Percentiles rank a stretch among this genome's conserved stretches.
Evolutionary conservation across 2,797 vertebrate genomes (phyloP).

Genomic region (Pangasius larnaudii): DNA sequence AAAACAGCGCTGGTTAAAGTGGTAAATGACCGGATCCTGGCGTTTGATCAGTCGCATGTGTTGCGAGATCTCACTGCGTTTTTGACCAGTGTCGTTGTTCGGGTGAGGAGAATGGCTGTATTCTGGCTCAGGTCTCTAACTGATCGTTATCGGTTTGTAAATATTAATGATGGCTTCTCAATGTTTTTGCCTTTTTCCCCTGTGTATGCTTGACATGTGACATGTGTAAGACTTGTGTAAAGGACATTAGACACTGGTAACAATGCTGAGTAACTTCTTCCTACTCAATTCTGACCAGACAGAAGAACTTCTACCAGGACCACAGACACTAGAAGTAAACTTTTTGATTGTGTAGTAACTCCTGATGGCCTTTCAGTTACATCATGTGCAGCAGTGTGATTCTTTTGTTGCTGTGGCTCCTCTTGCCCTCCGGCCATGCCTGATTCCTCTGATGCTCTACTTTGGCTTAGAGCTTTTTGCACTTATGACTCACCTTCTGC

Average conservation of each 20-base stretch:
- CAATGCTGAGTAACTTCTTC: background rate
- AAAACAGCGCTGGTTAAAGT: background rate
- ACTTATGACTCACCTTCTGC: conserved; percentile 16
- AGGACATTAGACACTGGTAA: background rate
- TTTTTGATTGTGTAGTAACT: background rate
- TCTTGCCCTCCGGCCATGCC: background rate
- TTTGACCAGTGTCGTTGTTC: background rate
- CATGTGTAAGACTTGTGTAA: background rate
- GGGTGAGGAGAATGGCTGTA: background rate
- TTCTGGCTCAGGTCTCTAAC: background rate
- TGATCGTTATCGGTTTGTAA: background rate
- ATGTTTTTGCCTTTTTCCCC: background rate
- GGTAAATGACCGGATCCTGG: background rate
- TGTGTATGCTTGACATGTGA: no score
- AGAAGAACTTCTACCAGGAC: background rate
- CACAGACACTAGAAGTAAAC: background rate
- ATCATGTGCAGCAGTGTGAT: background rate
- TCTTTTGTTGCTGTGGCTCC: background rate
- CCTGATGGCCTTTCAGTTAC: background rate
- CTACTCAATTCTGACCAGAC: background rate
- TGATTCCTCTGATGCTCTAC: background rate
- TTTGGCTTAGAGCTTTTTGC: background rate
- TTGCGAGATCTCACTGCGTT: background rate
- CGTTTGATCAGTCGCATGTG: background rate
- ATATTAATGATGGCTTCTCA: background rate